Conservation (phyloP, 2,888 invertebrate species). For the Drosophila dives region DNA sequence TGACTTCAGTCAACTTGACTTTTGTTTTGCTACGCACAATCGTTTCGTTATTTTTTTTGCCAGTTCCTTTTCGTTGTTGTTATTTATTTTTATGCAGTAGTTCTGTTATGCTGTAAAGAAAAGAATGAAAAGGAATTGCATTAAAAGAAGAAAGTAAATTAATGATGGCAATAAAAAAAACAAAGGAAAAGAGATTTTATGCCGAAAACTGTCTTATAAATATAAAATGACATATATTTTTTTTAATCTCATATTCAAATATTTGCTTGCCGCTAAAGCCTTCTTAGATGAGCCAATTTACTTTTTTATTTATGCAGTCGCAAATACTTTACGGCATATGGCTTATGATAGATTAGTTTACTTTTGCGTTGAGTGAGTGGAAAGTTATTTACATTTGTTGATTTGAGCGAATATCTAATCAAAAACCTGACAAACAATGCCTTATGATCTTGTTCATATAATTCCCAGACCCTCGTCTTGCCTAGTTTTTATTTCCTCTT, state of each 20-base stretch:
- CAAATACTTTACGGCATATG: conserved; percentile 2
- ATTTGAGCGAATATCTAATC: conserved; percentile 44
- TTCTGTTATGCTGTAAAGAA: conserved; percentile 37
- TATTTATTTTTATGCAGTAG: neutral
- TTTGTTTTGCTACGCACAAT: conserved; percentile 70
- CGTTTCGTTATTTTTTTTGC: conserved; percentile 28
- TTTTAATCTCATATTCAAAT: conserved; percentile 19
- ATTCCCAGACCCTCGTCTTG: conserved; percentile 11
- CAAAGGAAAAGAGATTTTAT: neutral
- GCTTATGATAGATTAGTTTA: conserved; percentile 7
- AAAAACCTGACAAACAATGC: conserved; percentile 34
- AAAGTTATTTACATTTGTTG: conserved; percentile 33
- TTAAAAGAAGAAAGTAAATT: neutral
- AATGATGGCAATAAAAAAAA: neutral
- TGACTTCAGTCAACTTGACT: conserved; percentile 33
- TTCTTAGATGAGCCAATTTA: conserved; percentile 16
- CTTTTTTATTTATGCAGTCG: conserved; percentile 22
- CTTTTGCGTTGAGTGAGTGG: conserved; percentile 19
- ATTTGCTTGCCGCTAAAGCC: conserved; percentile 17
- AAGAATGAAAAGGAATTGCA: neutral
- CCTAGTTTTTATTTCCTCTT: neutral
- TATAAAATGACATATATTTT: neutral
- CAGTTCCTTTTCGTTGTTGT: conserved; percentile 10
- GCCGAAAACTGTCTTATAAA: conserved; percentile 7
- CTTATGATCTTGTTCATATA: conserved; percentile 36